Conservation (phyloP, 1,140 invertebrate genomes). For the Drosophila sulfurigaster region DNA sequence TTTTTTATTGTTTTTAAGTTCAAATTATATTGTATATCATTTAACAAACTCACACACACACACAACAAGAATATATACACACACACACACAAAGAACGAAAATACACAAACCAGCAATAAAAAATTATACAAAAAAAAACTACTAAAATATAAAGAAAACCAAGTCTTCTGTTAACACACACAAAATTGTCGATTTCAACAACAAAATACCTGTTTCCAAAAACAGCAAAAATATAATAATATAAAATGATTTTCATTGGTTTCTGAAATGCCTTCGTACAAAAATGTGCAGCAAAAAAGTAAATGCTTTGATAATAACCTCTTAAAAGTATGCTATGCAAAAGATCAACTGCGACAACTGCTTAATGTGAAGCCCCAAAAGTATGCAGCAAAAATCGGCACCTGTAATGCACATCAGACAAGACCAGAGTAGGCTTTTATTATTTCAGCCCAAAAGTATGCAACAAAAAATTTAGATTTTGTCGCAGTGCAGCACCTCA, state of each 20-base stretch:
- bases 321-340: too few relatives aligned
- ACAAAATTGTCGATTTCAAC: neutral
- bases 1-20: slow-evolving; percentile 75
- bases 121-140: slow-evolving; percentile 56
- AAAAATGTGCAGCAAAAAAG: too few relatives aligned
- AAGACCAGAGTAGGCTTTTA: neutral
- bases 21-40: slow-evolving; percentile 43
- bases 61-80: slow-evolving; percentile 38
- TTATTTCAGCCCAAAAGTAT: neutral
- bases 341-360: too few relatives aligned
- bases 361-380: neutral
- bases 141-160: slow-evolving; percentile 32
- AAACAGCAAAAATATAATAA: neutral
- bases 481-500: neutral
- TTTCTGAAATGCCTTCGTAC: too few relatives aligned
- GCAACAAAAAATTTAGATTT: neutral
- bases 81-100: slow-evolving; percentile 40
- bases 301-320: too few relatives aligned
- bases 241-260: too few relatives aligned
- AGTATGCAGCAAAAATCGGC: neutral
- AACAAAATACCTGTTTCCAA: neutral
- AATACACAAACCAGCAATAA: slow-evolving; percentile 63
- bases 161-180: slow-evolving; percentile 4
- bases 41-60: slow-evolving; percentile 52
- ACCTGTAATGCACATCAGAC: neutral